Evolutionary conservation across 2,888 invertebrate species (phyloP).

Genomic region (Adela reaumurella): DNA sequence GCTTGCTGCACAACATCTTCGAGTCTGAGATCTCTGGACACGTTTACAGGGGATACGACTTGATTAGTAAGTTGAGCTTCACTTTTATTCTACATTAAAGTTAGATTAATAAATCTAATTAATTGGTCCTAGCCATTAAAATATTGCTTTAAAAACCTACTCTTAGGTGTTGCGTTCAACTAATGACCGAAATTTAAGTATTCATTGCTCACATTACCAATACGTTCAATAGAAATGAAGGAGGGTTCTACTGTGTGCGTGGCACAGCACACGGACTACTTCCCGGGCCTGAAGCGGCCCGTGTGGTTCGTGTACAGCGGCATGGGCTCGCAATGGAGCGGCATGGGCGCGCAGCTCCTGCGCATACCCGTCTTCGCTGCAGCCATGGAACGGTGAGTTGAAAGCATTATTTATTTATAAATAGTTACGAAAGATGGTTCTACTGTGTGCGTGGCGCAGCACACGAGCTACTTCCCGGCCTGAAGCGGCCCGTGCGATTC

Average conservation of each 20-base stretch:
- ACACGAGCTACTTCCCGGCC: conserved; percentile 23
- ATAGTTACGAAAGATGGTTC: conserved; percentile 23
- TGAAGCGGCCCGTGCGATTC: conserved; percentile 59
- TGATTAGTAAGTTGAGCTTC: conserved; percentile 26
- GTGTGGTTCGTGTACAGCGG: conserved; percentile 71
- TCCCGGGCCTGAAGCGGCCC: conserved; percentile 34
- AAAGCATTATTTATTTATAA: too few relatives aligned
- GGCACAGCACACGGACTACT: conserved; percentile 22
- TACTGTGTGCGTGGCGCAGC: conserved; percentile 22
- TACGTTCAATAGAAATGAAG: conserved; percentile 19
- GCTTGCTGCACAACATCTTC: conserved; percentile 42
- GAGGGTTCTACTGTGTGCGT: conserved; percentile 22
- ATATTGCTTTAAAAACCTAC: too few relatives aligned
- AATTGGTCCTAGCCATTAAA: not conserved
- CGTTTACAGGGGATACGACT: conserved; percentile 60
- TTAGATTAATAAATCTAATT: not conserved
- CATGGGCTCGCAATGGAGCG: conserved; percentile 70
- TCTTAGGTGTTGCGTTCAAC: not conserved
- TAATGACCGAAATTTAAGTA: not conserved
- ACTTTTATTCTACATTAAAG: not conserved
- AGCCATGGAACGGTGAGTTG: conserved; percentile 44
- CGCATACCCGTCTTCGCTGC: conserved; percentile 56
- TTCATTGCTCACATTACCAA: not conserved
- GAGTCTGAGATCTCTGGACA: conserved; percentile 52
- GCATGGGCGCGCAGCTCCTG: conserved; percentile 65